Base-by-base conservation (phyloP, 2,888 invertebrate species). In the Adelphocoris suturalis region DNA sequence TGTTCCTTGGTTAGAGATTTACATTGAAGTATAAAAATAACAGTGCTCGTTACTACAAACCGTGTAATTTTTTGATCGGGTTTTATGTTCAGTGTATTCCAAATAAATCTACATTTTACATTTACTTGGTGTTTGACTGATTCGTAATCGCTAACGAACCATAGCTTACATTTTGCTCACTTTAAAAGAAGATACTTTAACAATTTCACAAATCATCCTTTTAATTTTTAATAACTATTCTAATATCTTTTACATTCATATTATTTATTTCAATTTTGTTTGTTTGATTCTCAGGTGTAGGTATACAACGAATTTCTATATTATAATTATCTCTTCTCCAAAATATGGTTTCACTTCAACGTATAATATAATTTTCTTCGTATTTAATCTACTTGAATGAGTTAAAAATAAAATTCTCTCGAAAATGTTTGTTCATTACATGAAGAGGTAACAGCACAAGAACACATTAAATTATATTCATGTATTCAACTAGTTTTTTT, bases 361-460 rank as follows among this genome's bases (percentile, higher is more conserved):
- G 23, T 47, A 47, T 81, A 48, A 47, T 16, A 23, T 47, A 47
- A 19, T 23, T 81, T 48, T 81, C 19, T 81, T 81, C 81, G 81
- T 19, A 61, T 61, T 47, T 81, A 81, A 19, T n/a, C 82, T 82
- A 82, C 78, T 46, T 48, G 82, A 82, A 82, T 78, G 82, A 82
- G 12, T 82, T 82, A 52, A 82, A 82, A 82, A 82, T 82, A 82
- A 82, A 82, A 82, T 82, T 82, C 47, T 52, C 82, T 52, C 19
- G n/a, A 52, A 82, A 82, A 47, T 82, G 27, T 23, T 23, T 68
- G 13, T 68, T 23, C 12, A 23, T 23, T 23, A 23, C 82, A 23
- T 52, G 37, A 82, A 82, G 82, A 82, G 82, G 82, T 82, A 82
- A 82, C 82, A 82, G 82, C 82, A 82, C 82, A 48, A 82, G 82